Base-by-base conservation (phyloP, 2,797 vertebrate genomes). In the Arrhamphus sclerolepis region DNA sequence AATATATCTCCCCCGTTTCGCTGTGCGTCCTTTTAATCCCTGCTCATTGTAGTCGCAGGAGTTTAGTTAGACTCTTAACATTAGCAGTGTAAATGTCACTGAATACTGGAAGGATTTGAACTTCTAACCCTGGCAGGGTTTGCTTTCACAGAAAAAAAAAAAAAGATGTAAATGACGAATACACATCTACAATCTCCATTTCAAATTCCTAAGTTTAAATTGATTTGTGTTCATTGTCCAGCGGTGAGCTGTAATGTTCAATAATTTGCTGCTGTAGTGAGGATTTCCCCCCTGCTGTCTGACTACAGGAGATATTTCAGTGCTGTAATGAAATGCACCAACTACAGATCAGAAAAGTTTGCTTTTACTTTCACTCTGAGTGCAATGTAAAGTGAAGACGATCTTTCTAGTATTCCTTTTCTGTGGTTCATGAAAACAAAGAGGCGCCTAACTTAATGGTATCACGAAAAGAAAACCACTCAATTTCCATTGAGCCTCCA, bases 21-120 rank as follows among this genome's bases (percentile, higher is more conserved):
- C 68, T 4, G 10, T 20, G 16, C 44, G 71, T 70, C 26, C 19
- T 20, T 69, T 76, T 79, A 77, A 81, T 81, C 74, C 72, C 17
- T 13, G 56, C 51, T 75, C 46, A 58, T 70, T 46, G 47, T 13
- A 72, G 28, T 17, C 39, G 40, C 39, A 40, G 18, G 55, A 47
- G 62, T 50, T 50, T 43, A 70, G 46, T 62, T 20, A 22, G 40
- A 53, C 34, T 29, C 24, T 59, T 21, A 53, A 66, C 42, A 55
- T 29, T 43, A 51, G 43, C 52, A 29, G 57, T 56, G 50, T 66
- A 61, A 62, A 40, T 62, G 62, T 28, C 51, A 52, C 34, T 40
- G 53, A 70, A 50, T 9, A 29, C 6, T 60, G 56, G 8, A 17
- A n/a, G 22, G 76, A 68, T 65, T 70, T 77, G 29, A 84, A 64